phyloP scores from a whole-genome alignment of 2,113 vertebrate genomes.

The Callipepla squamata region DNA sequence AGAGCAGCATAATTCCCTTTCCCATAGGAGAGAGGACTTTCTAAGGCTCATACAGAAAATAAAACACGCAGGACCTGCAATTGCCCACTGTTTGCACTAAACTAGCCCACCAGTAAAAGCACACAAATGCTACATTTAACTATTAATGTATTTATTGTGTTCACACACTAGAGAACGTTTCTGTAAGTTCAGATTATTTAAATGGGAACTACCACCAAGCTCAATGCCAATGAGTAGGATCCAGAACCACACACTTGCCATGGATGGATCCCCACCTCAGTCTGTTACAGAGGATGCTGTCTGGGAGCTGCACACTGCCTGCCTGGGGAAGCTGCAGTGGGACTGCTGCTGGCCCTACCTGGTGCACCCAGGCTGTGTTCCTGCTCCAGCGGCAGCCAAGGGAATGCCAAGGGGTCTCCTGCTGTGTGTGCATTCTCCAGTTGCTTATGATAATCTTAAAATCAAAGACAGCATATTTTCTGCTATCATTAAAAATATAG shows the following conservation, averaged over 20 bases:
- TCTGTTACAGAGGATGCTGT: neutral
- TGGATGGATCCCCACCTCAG: neutral
- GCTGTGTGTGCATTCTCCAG: neutral
- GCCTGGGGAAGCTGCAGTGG: neutral
- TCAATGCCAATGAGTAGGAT: neutral
- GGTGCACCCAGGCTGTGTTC: neutral
- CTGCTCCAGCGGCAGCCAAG: neutral
- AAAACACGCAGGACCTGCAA: neutral
- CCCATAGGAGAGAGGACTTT: neutral
- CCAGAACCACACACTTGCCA: neutral
- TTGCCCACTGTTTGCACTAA: neutral
- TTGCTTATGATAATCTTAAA: neutral
- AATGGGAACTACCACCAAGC: neutral
- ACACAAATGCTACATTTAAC: neutral
- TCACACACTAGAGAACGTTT: neutral
- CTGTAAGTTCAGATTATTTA: neutral
- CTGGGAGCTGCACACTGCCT: neutral
- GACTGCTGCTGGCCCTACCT: neutral
- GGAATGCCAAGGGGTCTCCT: neutral
- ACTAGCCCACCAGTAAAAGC: neutral
- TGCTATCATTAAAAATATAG: neutral
- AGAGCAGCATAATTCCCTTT: slow-evolving; percentile 10
- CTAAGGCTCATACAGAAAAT: neutral
- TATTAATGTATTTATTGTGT: neutral
- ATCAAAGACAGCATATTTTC: neutral